Evolutionary conservation across 2,797 vertebrate species (phyloP), one percentile per base, ranked within the genome.

Genomic region (Hylomyscus alleni): DNA sequence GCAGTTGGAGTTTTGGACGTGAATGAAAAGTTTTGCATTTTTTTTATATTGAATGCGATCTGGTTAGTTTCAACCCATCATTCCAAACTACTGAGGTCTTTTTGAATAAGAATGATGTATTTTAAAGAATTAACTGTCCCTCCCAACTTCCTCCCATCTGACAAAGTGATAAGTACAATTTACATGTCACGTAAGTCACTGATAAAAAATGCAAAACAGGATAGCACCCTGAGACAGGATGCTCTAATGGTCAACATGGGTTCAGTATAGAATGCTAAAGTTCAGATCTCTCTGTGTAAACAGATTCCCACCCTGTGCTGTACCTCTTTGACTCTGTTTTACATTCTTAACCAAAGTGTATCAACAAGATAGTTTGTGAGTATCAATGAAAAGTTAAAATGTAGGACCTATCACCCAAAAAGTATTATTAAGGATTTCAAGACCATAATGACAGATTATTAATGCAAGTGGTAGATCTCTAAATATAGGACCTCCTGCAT

Each of bases 21-120:
- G 76, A 97, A 95, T 91, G 69, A 95, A 97, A 97, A 93, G 86
- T 82, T 96, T 97, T 95, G 94, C 78, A 92, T 96, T 95, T 34
- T 34, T 97, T 96, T 97, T 92, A 90, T 93, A 96, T 91, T 97
- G 95, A 97, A 94, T 98, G 83, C 78, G 93, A 97, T 98, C 93
- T 97, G 95, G 78, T 97, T 97, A 97, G 72, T 97, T 97, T 97
- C 96, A 98, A 95, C 47, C 80, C 94, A 97, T 97, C 94, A 96
- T 98, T 97, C 97, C 96, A 97, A 98, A 97, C 89, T 87, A 94
- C 80, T 97, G 96, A 98, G 97, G 92, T 96, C n/a, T 93, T 96
- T 96, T 78, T 96, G 50, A 95, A 84, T 84, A 96, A 94, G 91
- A 95, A 88, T 95, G 90, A 95, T 97, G 37, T 91, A 67, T 81